Base-by-base conservation (phyloP, 2,113 vertebrate species). In the Prolemur simus region DNA sequence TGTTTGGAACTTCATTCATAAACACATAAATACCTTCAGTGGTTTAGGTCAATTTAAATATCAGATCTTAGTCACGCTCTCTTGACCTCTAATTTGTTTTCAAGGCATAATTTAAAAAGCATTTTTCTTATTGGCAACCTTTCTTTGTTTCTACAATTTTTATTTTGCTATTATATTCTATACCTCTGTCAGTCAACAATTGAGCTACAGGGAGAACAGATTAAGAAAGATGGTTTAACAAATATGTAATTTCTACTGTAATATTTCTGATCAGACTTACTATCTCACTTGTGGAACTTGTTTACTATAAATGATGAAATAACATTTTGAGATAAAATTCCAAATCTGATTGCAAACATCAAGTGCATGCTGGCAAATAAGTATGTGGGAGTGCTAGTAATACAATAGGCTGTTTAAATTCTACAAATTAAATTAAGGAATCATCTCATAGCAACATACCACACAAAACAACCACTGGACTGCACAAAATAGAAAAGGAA, bases 401-500 rank as follows among this genome's bases (percentile, higher is more conserved):
- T 94, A 60, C 6, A 96, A 60, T 94, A 91, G 74, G 4, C 37
- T 89, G 7, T 85, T 94, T 54, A 92, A 71, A n/a, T 89, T 97
- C 64, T 60, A 89, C 91, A 96, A 98, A 97, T 96, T 96, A 45
- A 52, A 87, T 96, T 91, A 95, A 90, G 63, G 37, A 87, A 94
- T 60, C 49, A 0, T 14, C 5, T 93, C 92, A 32, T 8, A 97
- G 90, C 91, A 94, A 83, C 73, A 90, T 81, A 63, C 69, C 84
- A 42, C 6, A 83, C 56, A 94, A 88, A 92, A 80, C 64, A 97
- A 27, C 39, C 68, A 93, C 17, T 91, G 39, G 81, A 42, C 64
- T 96, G 1, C 11, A 91, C 7, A 64, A 82, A 97, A 97, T 69
- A 85, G 20, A 92, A 97, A 94, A 98, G 3, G n/a, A 97, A 98